Evolutionary conservation across 30 jellyfish, hydroid and myxozoan genomes (phyloP).

Genomic region (Cassiopea andromeda): DNA sequence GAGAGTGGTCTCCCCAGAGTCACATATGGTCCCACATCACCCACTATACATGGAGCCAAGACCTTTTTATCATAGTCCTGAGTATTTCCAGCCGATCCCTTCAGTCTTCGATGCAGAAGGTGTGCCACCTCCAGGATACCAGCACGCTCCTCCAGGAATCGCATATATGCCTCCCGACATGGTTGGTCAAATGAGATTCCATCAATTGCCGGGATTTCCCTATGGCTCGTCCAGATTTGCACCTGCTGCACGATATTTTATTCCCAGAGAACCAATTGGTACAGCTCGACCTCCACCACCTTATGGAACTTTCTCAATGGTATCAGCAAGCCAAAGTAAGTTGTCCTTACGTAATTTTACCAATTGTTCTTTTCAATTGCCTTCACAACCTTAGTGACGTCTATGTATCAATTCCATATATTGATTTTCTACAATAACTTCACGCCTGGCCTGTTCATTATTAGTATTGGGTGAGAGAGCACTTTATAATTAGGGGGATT

Average conservation of each 20-base stretch:
- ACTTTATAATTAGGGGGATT: too few species aligned
- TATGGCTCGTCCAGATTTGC: slow-evolving; percentile 51
- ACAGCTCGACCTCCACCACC: slow-evolving; percentile 47
- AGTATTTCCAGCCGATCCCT: slow-evolving; percentile 9
- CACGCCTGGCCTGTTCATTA: too few species aligned
- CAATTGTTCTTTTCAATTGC: background rate
- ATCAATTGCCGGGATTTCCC: slow-evolving; percentile 36
- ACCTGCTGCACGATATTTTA: slow-evolving; percentile 46
- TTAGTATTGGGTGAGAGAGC: too few species aligned
- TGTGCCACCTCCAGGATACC: slow-evolving; percentile 37
- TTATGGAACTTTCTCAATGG: slow-evolving; percentile 18
- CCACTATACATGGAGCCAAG: slow-evolving; percentile 10
- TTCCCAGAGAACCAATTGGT: slow-evolving; percentile 19
- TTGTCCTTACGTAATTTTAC: background rate
- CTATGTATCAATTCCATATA: too few species aligned
- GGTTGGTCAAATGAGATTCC: slow-evolving; percentile 17
- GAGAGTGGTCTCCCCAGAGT: slow-evolving; percentile 20
- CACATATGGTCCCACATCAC: slow-evolving; percentile 17
- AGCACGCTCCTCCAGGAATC: slow-evolving; percentile 17
- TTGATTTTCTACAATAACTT: too few species aligned
- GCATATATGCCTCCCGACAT: slow-evolving; percentile 36
- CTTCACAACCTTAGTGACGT: too few species aligned
- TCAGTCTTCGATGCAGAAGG: slow-evolving; percentile 15
- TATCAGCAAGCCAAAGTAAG: slow-evolving; percentile 37
- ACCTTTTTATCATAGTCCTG: slow-evolving; percentile 4